These are phyloP conservation scores for Parasteatoda tepidariorum DNA, from an alignment of 1,140 invertebrate species.

Conservation along the genomic window DNA sequence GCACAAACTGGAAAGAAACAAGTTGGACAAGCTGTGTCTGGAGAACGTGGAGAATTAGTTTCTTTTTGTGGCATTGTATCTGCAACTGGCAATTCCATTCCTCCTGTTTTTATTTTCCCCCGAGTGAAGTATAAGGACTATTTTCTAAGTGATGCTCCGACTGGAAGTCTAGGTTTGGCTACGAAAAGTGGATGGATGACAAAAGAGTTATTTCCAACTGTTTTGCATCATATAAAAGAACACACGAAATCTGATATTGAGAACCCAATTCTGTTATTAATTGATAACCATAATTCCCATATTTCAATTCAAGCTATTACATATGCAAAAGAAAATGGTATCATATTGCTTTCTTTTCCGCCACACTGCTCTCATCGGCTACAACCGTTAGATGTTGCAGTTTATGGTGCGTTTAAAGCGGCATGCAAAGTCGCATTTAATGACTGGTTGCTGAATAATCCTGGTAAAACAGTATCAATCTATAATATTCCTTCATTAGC, in stretches of 20 bases:
- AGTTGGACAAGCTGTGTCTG: constrained; percentile 69
- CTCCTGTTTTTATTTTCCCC: constrained; percentile 66
- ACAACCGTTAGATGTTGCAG: constrained; percentile 70
- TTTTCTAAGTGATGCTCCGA: constrained; percentile 65
- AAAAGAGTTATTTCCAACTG: constrained; percentile 68
- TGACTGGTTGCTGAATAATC: not conserved
- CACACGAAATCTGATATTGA: constrained; percentile 64
- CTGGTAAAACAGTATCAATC: not conserved
- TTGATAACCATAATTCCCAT: constrained; percentile 68
- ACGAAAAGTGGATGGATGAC: constrained; percentile 71
- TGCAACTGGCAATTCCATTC: constrained; percentile 65
- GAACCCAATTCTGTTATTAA: constrained; percentile 66
- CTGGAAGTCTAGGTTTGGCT: constrained; percentile 66
- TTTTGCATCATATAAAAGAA: constrained; percentile 69
- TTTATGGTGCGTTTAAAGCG: constrained; percentile 70
- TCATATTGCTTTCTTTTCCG: constrained; percentile 69
- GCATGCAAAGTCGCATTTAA: not conserved
- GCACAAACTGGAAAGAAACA: constrained; percentile 68
- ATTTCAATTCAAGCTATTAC: constrained; percentile 60
- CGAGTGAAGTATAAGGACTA: constrained; percentile 63
- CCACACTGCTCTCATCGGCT: too few relatives aligned
- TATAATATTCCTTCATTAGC: not conserved
- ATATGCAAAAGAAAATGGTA: constrained; percentile 66
- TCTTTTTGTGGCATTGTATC: constrained; percentile 60
- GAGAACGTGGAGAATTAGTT: constrained; percentile 68